Evolutionary conservation across 2,797 vertebrate genomes (phyloP).

Genomic region (Enteromius radiatus): DNA sequence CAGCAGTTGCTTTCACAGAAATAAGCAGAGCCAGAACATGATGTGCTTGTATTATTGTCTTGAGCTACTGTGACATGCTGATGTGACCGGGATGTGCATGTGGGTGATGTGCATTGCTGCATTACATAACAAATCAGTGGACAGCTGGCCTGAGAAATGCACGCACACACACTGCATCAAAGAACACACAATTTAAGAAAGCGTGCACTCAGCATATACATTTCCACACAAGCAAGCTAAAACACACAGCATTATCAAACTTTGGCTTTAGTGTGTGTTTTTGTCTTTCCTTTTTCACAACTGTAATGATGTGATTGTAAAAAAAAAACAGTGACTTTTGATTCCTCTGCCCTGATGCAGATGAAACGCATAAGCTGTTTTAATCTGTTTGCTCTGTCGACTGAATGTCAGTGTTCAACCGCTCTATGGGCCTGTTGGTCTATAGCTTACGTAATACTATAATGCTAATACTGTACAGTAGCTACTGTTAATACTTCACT

Average conservation of each 20-base stretch:
- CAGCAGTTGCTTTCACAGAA: constrained; percentile 9
- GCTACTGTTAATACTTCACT: constrained; percentile 31
- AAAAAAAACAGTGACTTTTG: constrained; percentile 1
- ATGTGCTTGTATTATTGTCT: neutral
- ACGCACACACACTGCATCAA: constrained; percentile 1
- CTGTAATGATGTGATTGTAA: constrained; percentile 6
- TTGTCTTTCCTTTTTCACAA: constrained; percentile 8
- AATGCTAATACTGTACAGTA: constrained; percentile 18
- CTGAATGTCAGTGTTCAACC: neutral
- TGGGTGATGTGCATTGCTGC: constrained; percentile 64
- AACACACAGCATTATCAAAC: neutral
- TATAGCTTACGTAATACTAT: constrained; percentile 27
- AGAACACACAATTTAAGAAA: neutral
- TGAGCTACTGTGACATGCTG: constrained; percentile 14
- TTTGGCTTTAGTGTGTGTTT: neutral
- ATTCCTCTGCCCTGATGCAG: constrained; percentile 26
- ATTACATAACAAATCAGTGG: constrained; percentile 76
- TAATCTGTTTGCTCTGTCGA: constrained; percentile 41
- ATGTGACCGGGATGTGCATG: constrained; percentile 5
- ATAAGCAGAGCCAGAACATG: neutral
- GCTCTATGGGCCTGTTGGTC: neutral
- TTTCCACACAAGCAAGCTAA: neutral
- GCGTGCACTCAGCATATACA: neutral
- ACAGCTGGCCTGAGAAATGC: constrained; percentile 72
- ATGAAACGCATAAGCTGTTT: constrained; percentile 36